A percentile compares a stretch with the other conserved stretches of the same genome.
These are phyloP conservation scores for Steatocranus sp. DNA, from an alignment of 2,797 vertebrate genomes.

Conservation along the genomic window DNA sequence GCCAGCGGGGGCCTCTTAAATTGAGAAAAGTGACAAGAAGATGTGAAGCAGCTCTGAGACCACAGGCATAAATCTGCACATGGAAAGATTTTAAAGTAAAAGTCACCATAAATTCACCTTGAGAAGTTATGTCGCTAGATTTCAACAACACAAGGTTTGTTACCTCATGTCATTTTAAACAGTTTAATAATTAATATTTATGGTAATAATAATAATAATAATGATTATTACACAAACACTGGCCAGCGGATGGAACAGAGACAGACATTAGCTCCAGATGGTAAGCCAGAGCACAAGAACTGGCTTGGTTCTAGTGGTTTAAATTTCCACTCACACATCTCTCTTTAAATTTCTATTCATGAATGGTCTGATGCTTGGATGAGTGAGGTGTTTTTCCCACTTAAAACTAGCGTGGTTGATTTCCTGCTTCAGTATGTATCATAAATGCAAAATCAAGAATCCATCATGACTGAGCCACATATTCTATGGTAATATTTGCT, in stretches of 20 bases:
- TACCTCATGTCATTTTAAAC: background rate
- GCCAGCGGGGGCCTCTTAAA: conserved; percentile 32
- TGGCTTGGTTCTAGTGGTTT: background rate
- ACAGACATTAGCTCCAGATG: background rate
- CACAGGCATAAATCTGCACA: conserved; percentile 27
- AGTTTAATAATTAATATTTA: background rate
- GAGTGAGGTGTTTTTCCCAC: background rate
- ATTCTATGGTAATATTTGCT: conserved; percentile 7
- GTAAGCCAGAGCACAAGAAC: background rate
- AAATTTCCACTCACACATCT: background rate
- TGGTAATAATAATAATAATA: background rate
- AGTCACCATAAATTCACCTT: background rate
- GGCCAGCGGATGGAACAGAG: rapidly evolving
- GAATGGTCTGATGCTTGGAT: background rate
- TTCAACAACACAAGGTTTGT: background rate
- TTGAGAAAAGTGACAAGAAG: conserved; percentile 10
- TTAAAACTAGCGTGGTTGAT: background rate
- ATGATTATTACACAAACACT: background rate
- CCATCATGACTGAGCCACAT: background rate
- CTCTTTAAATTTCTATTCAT: background rate
- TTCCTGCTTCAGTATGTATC: background rate
- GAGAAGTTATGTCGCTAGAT: background rate
- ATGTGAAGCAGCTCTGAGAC: conserved; percentile 17
- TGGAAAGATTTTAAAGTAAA: conserved; percentile 9
- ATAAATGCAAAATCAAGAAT: background rate